Evolutionary conservation across 2,797 vertebrate genomes (phyloP), one percentile per base, ranked within the genome.

Genomic region (Poecilia velifera): DNA sequence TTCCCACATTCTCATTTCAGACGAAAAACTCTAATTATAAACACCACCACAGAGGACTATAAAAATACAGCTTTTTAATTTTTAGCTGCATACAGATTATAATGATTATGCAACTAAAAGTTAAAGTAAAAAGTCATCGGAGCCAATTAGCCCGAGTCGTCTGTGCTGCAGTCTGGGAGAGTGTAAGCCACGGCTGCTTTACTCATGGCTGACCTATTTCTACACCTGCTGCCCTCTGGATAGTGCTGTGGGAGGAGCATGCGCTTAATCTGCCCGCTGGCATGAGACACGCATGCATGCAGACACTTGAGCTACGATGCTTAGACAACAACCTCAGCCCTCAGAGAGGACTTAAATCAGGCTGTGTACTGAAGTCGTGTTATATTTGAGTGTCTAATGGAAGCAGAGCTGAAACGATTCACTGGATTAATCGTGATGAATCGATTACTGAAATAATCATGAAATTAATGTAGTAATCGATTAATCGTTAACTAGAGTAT

Each of bases 181-280:
- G 80, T 81, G 59, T 74, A 62, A 91, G 74, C 66, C 25, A 64
- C 13, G 28, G 73, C 77, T 78, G 51, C 72, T 55, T 92, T 93
- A 89, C 78, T 88, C 83, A 87, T 89, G 90, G 90, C 80, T 90
- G 92, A 93, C 93, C 93, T 92, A 93, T 92, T 93, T 94, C 77
- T 87, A 92, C 86, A 94, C 89, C 88, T 90, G 88, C 72, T 79
- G 78, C 79, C 78, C 7, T 81, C 71, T 70, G 77, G n/a, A 76
- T n/a, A 20, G 74, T 51, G 71, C 57, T 31, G n/a, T 80, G 78
- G 81, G 77, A 80, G 57, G 85, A 90, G 79, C 84, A 76, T 85
- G 62, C 49, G 51, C n/a, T 41, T 39, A 74, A 87, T 8, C 76
- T 55, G 71, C 49, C 82, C 36, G 76, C 39, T 74, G 22, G 41